Evolutionary conservation across 2,888 invertebrate genomes (phyloP).

Genomic region (Mystacides longicornis): DNA sequence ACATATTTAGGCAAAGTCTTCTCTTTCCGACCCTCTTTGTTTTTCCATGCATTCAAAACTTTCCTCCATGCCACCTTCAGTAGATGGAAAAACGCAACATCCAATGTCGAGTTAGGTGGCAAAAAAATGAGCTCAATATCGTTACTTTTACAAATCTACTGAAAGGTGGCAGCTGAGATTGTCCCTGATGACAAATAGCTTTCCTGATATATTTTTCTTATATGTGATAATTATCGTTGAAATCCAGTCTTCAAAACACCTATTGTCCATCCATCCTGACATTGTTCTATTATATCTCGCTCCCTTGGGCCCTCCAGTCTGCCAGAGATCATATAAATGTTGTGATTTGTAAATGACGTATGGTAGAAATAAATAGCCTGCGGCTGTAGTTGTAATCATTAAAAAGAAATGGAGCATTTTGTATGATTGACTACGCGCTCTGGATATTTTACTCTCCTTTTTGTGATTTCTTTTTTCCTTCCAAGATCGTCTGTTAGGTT

Average conservation of each 20-base stretch:
- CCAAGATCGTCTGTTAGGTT: too few relatives aligned
- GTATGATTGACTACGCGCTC: too few relatives aligned
- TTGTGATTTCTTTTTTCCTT: too few relatives aligned
- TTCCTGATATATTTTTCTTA: slow-evolving; percentile 26
- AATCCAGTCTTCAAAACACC: slow-evolving; percentile 27
- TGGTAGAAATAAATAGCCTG: too few relatives aligned
- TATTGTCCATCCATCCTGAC: slow-evolving; percentile 28
- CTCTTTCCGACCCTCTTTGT: slow-evolving; percentile 7
- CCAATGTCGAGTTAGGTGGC: slow-evolving; percentile 29
- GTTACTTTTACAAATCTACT: slow-evolving; percentile 29
- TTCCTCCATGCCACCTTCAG: slow-evolving; percentile 27
- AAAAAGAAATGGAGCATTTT: too few relatives aligned
- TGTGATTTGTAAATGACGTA: too few relatives aligned
- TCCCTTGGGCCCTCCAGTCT: slow-evolving; percentile 28
- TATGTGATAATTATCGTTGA: slow-evolving; percentile 26
- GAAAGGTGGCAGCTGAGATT: slow-evolving; percentile 29
- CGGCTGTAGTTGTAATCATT: too few relatives aligned
- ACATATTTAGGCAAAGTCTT: slow-evolving; percentile 8
- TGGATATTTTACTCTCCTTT: too few relatives aligned
- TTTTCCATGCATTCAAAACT: slow-evolving; percentile 22
- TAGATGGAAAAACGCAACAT: slow-evolving; percentile 28
- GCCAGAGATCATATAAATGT: slow-evolving; percentile 29
- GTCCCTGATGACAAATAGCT: slow-evolving; percentile 31
- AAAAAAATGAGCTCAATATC: slow-evolving; percentile 30
- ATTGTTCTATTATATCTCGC: slow-evolving; percentile 30